A percentile compares a stretch with the other conserved stretches of the same genome.
phyloP scores from a whole-genome alignment of 2,113 vertebrate species.

The Fukomys damarensis region DNA sequence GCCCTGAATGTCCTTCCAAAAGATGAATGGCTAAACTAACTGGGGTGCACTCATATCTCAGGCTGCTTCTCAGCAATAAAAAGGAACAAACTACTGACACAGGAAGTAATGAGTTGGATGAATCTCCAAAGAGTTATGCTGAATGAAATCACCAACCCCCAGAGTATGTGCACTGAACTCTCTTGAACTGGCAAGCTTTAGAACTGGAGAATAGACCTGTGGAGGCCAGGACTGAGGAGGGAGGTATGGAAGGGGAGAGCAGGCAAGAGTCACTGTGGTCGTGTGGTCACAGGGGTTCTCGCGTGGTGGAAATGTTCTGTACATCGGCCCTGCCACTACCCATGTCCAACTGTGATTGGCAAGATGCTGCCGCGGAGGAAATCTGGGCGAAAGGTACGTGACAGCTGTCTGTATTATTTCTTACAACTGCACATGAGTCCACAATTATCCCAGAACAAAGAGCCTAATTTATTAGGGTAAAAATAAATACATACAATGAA shows the following conservation, averaged over 20 bases:
- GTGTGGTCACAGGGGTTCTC: not conserved
- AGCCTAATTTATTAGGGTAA: not conserved
- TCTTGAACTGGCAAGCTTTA: not conserved
- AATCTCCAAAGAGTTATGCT: not conserved
- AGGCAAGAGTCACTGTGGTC: not conserved
- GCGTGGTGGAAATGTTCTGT: not conserved
- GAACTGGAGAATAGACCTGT: not conserved
- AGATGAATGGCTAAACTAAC: not conserved
- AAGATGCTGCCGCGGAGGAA: not conserved
- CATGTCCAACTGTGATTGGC: not conserved
- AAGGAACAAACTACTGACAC: not conserved
- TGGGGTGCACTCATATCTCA: fast-evolving
- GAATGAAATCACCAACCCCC: not conserved
- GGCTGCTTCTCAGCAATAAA: not conserved
- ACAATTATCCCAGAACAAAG: not conserved
- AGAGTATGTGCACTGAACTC: not conserved
- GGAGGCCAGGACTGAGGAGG: not conserved
- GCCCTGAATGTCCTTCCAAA: fast-evolving
- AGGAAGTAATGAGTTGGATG: too few relatives aligned
- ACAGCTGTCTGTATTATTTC: not conserved
- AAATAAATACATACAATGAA: not conserved
- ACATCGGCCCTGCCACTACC: fast-evolving
- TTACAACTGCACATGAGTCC: not conserved
- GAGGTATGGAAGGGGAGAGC: fast-evolving
- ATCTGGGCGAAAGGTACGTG: fast-evolving